Conservation (phyloP, 2,797 vertebrate genomes). For the Rhabdomys pumilio region DNA sequence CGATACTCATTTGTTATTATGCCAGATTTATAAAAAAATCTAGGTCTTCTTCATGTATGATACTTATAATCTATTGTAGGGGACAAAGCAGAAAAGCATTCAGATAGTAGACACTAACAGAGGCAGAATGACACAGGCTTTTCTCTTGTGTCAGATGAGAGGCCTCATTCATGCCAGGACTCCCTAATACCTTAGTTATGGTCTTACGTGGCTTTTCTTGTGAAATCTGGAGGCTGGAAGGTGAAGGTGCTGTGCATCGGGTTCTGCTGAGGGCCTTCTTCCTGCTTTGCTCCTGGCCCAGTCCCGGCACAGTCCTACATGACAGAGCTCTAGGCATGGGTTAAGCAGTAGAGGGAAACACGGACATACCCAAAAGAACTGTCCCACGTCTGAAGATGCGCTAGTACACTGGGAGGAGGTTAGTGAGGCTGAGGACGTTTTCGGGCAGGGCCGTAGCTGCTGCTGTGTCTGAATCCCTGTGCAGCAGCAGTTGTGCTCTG, state of each 20-base stretch:
- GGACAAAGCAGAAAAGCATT: not conserved
- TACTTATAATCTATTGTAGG: not conserved
- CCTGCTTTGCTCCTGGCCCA: not conserved
- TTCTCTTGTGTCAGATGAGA: not conserved
- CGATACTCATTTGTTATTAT: not conserved
- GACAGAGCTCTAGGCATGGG: not conserved
- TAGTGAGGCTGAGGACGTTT: not conserved
- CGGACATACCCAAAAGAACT: not conserved
- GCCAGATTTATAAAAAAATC: not conserved
- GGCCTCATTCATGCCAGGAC: not conserved
- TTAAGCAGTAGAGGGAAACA: too few relatives aligned
- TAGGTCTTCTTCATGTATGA: not conserved
- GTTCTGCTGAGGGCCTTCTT: not conserved
- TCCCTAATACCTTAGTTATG: not conserved
- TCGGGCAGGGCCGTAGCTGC: not conserved
- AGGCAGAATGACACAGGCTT: not conserved
- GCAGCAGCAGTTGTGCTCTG: not conserved
- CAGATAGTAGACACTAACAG: not conserved
- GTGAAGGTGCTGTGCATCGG: not conserved
- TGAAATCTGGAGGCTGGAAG: not conserved
- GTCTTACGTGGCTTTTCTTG: not conserved
- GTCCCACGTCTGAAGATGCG: not conserved
- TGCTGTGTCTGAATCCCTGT: not conserved
- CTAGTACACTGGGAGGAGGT: not conserved
- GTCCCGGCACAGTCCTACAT: too few relatives aligned